These are phyloP conservation scores for Spea bombifrons DNA, from an alignment of 2,113 vertebrate genomes.

Conservation along the genomic window DNA sequence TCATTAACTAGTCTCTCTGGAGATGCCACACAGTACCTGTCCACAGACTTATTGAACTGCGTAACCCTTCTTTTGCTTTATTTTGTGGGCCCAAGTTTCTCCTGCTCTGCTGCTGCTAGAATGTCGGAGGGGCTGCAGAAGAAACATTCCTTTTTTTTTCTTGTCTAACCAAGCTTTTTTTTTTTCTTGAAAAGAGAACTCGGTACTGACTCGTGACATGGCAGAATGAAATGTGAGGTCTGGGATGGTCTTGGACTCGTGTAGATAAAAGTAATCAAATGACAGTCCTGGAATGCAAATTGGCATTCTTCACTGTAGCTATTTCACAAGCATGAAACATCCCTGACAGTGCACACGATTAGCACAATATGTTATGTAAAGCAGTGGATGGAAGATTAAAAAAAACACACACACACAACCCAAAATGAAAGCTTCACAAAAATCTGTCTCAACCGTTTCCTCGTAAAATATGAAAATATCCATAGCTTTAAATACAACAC, in stretches of 20 bases:
- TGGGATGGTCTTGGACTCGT: constrained; percentile 71
- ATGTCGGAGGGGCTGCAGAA: constrained; percentile 74
- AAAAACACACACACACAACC: constrained; percentile 49
- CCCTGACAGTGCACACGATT: constrained; percentile 79
- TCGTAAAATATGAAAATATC: too few relatives aligned
- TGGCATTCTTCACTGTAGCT: constrained; percentile 83
- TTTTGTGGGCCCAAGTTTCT: constrained; percentile 74
- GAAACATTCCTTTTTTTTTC: constrained; percentile 75
- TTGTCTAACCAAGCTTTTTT: constrained; percentile 75
- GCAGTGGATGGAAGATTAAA: constrained; percentile 47
- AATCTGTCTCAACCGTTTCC: neutral
- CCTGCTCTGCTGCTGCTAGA: constrained; percentile 77
- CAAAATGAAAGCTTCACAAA: neutral
- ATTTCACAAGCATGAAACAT: constrained; percentile 84
- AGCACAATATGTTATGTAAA: constrained; percentile 83
- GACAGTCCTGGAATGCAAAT: constrained; percentile 93
- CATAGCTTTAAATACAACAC: too few relatives aligned
- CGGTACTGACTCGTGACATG: constrained; percentile 77
- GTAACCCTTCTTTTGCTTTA: constrained; percentile 79
- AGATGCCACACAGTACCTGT: constrained; percentile 90
- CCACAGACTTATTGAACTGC: constrained; percentile 87
- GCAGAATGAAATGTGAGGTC: constrained; percentile 81
- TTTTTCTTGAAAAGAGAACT: constrained; percentile 69
- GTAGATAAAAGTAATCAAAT: constrained; percentile 95
- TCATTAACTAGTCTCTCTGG: constrained; percentile 87